These are phyloP conservation scores for Margaritifera margaritifera DNA, from an alignment of 2,888 invertebrate genomes.

Conservation along the genomic window DNA sequence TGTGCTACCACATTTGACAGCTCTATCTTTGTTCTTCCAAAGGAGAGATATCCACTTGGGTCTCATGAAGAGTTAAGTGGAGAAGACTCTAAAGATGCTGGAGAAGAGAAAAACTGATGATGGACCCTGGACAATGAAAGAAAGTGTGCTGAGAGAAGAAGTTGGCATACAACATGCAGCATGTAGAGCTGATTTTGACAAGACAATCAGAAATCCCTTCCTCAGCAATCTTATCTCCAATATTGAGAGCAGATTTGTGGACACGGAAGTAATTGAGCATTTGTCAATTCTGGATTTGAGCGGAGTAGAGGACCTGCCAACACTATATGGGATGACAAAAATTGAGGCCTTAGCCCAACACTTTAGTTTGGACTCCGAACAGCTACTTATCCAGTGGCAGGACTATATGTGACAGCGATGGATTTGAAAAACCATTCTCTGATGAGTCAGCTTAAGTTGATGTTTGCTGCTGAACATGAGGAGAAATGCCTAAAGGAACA, in stretches of 20 bases:
- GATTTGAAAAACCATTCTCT: neutral
- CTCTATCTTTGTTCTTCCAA: constrained; percentile 28
- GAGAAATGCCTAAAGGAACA: constrained; percentile 6
- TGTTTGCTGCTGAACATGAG: constrained; percentile 1
- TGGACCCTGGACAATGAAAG: neutral
- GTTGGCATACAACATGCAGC: no score
- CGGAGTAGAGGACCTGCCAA: constrained; percentile 3
- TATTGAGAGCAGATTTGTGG: no score
- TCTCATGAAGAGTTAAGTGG: constrained; percentile 13
- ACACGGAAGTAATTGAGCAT: no score
- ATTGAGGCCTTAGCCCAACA: constrained; percentile 13
- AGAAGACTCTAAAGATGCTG: constrained; percentile 16
- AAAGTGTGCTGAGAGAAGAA: no score
- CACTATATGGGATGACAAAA: constrained; percentile 14
- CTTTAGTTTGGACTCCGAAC: constrained; percentile 16
- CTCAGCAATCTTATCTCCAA: no score
- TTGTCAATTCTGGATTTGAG: constrained; percentile 18
- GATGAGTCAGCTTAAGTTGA: neutral
- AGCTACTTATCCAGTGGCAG: constrained; percentile 18
- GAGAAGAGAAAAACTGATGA: constrained; percentile 1
- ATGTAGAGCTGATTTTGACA: no score
- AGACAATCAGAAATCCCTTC: no score
- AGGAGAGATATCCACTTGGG: constrained; percentile 22
- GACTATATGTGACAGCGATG: constrained; percentile 7
- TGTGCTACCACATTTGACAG: no score